A percentile compares a stretch with the other conserved stretches of the same genome.
phyloP scores from a whole-genome alignment of 2,113 vertebrate species.

The Cryptomyrus ogoouensis region DNA sequence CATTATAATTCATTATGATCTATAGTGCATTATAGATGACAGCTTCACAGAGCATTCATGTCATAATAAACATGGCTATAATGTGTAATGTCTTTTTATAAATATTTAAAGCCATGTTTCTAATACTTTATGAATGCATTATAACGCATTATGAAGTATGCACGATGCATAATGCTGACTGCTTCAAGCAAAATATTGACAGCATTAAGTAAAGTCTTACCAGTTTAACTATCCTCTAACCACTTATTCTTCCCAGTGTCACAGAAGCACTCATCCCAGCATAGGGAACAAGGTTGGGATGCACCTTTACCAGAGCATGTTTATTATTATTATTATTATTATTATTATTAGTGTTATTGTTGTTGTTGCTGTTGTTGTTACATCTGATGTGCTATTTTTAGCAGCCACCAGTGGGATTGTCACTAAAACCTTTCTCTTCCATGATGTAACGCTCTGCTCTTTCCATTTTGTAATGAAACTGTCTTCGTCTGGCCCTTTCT shows the following conservation, averaged over 20 bases:
- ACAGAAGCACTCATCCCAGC: neutral
- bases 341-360: neutral
- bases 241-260: neutral
- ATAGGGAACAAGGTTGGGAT: neutral
- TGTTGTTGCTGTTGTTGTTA: too few species aligned
- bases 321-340: neutral
- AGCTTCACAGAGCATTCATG: neutral
- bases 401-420: neutral
- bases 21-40: neutral
- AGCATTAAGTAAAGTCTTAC: neutral
- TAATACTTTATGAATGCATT: neutral
- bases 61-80: too few species aligned
- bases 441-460: neutral
- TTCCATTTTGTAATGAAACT: conserved; percentile 9
- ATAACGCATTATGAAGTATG: neutral
- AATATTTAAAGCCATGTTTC: too few species aligned
- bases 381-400: neutral
- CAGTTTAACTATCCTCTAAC: neutral
- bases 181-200: neutral
- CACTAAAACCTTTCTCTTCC: neutral
- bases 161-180: neutral
- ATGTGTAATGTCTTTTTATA: too few species aligned
- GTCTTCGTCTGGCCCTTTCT: neutral
- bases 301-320: neutral
- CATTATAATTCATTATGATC: neutral